These are phyloP conservation scores for Rhineura floridana DNA, from an alignment of 2,113 vertebrate species.

Conservation along the genomic window DNA sequence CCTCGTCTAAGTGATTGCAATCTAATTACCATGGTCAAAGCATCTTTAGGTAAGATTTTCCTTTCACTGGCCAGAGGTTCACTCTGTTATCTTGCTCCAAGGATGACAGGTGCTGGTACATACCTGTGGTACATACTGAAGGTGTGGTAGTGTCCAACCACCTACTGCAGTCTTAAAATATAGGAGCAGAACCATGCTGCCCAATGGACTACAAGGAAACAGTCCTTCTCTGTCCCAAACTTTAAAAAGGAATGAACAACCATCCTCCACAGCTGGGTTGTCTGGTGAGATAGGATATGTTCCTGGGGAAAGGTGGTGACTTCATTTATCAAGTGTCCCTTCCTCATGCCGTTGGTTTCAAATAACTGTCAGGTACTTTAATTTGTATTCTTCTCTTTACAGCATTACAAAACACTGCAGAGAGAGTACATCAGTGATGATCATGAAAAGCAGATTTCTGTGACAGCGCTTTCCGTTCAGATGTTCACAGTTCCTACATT, in stretches of 20 bases:
- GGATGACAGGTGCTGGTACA: no score
- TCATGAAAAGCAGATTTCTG: conserved; percentile 91
- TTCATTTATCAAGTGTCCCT: neutral
- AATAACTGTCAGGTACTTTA: neutral
- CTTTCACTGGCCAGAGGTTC: no score
- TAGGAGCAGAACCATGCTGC: neutral
- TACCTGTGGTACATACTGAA: no score
- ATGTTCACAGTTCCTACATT: conserved; percentile 97
- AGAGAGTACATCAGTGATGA: conserved; percentile 95
- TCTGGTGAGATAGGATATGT: neutral
- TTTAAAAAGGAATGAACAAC: neutral
- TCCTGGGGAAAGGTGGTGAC: neutral
- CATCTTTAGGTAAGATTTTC: no score
- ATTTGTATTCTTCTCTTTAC: conserved; percentile 38
- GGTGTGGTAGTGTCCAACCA: no score
- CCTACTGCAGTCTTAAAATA: neutral
- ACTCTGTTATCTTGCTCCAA: no score
- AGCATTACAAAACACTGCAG: conserved; percentile 93
- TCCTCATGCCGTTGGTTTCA: neutral
- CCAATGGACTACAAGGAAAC: neutral
- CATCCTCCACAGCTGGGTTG: neutral
- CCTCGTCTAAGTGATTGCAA: no score
- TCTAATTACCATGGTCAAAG: no score
- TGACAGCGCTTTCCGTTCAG: conserved; percentile 95
- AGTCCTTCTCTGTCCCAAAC: neutral